A percentile compares a stretch with the other conserved stretches of the same genome.
These are phyloP conservation scores for Pandemis heparana DNA, from an alignment of 2,888 invertebrate genomes.

Conservation along the genomic window DNA sequence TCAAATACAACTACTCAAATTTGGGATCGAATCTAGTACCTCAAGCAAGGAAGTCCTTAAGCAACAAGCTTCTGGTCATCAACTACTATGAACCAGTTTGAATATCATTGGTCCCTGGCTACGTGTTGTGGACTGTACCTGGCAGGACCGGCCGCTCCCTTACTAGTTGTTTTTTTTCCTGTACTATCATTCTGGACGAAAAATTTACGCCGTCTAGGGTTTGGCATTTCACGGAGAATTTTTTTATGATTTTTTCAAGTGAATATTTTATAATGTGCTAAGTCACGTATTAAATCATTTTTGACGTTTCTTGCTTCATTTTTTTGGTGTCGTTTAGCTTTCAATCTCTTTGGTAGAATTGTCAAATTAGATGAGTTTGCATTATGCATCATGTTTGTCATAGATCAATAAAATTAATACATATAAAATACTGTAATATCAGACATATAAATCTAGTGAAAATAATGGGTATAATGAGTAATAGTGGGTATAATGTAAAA, in stretches of 20 bases:
- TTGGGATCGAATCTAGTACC: too few relatives aligned
- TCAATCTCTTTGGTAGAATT: background rate
- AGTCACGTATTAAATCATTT: constrained; percentile 16
- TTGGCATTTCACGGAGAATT: constrained; percentile 66
- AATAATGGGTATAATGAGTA: too few relatives aligned
- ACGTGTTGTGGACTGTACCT: constrained; percentile 54
- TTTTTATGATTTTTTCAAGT: constrained; percentile 39
- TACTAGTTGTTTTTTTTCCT: constrained; percentile 53
- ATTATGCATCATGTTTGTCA: too few relatives aligned
- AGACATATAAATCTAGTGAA: too few relatives aligned
- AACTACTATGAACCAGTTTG: background rate
- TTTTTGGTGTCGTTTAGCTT: constrained; percentile 4
- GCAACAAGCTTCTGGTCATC: too few relatives aligned
- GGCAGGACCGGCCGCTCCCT: constrained; percentile 60
- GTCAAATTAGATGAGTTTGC: background rate
- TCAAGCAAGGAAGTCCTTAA: too few relatives aligned
- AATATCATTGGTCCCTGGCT: background rate
- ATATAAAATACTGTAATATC: too few relatives aligned
- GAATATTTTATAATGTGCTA: background rate
- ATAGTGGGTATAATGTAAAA: too few relatives aligned
- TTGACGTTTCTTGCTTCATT: constrained; percentile 9
- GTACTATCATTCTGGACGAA: constrained; percentile 70
- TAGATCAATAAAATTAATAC: too few relatives aligned
- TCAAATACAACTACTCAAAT: too few relatives aligned
- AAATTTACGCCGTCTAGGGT: constrained; percentile 73